Base-by-base conservation (phyloP, 2,888 invertebrate species). In the Diarsia dahlii region DNA sequence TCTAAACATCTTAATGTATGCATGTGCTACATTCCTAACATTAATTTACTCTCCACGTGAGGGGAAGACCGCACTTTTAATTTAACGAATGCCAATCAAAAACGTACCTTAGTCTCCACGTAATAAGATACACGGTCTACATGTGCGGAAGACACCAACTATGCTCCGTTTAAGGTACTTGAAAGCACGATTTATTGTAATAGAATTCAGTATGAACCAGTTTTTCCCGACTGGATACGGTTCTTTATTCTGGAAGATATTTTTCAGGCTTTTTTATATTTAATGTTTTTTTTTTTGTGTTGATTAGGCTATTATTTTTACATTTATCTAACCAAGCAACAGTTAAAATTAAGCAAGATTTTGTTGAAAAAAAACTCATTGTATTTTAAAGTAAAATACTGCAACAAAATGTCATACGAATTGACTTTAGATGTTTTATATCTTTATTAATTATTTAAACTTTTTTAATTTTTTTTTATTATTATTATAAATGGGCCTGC, bases 111-210 rank as follows among this genome's bases (percentile, higher is more conserved):
- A 90, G 8, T 76, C 52, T 58, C 48, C 2, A 71, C 52, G 78
- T 73, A 74, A 84, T 88, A 92, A 82, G 82, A 80, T 66, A 65
- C 74, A 85, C 54, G 72, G 71, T 76, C 69, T 65, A 46, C 20
- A 69, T 69, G 72, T 78, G 76, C 76, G 80, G 86, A 89, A 84
- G 75, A 80, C 28, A 71, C 66, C 74, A 84, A 88, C 86, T 87
- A 84, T 71, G 76, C 72, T 12, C 77, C 76, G 83, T 87, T 89
- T 92, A 86, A 92, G 28, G 65, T 83, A 69, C 68, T 82, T 81
- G 46, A 69, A 62, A 93, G 91, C 92, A 90, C 91, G 89, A 93
- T 93, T 92, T 93, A 94, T 94, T 91, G 90, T 83, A 85, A 87
- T 86, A 83, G 88, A 78, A 87, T 84, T 88, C 83, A 85, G 95